Evolutionary conservation across 2,888 invertebrate genomes (phyloP).

Genomic region (Sclerodermus sp.): DNA sequence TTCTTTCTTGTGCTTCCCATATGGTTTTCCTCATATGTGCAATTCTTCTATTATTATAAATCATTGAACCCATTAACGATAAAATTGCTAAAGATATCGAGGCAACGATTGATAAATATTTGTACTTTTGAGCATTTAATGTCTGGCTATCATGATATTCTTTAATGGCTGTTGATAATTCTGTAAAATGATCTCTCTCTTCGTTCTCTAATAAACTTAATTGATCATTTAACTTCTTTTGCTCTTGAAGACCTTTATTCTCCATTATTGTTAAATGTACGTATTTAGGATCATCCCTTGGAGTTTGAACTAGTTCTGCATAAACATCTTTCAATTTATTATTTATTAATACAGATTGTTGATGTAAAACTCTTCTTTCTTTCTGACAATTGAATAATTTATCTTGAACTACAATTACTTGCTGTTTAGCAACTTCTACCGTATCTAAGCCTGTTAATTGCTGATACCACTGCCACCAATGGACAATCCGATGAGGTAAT

Average conservation of each 20-base stretch:
- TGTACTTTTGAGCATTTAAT: conserved; percentile 49
- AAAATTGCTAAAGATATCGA: conserved; percentile 44
- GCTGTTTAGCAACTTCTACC: conserved; percentile 43
- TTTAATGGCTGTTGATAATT: conserved; percentile 50
- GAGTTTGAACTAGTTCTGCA: conserved; percentile 46
- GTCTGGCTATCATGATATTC: conserved; percentile 53
- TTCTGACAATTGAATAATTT: conserved; percentile 48
- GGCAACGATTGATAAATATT: conserved; percentile 49
- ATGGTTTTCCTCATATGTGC: conserved; percentile 38
- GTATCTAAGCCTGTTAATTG: conserved; percentile 46
- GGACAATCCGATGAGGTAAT: conserved; percentile 39
- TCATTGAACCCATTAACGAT: conserved; percentile 46
- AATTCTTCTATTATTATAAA: conserved; percentile 49
- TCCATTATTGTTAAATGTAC: conserved; percentile 51
- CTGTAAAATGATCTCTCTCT: conserved; percentile 48
- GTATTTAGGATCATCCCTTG: conserved; percentile 50
- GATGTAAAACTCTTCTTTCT: conserved; percentile 36
- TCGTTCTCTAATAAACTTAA: conserved; percentile 45
- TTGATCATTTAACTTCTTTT: conserved; percentile 33
- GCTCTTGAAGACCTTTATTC: conserved; percentile 48
- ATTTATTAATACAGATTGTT: conserved; percentile 29
- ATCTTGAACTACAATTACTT: conserved; percentile 46
- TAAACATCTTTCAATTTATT: conserved; percentile 49
- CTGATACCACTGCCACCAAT: conserved; percentile 52
- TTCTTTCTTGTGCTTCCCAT: conserved; percentile 33